phyloP scores from a whole-genome alignment of 2,888 invertebrate genomes.

The Noctuana brunneofusca region DNA sequence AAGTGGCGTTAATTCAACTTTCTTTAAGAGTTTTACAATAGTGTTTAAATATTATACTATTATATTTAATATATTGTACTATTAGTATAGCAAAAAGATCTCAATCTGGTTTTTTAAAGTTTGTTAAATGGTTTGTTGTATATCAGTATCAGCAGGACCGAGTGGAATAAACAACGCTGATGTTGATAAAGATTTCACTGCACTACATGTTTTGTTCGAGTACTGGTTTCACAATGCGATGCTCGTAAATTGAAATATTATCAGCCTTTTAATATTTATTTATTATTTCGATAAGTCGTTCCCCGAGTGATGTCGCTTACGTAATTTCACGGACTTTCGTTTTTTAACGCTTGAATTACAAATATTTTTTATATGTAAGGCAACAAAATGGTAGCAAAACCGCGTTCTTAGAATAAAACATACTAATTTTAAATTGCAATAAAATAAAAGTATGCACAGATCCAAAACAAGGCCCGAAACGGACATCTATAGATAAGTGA shows the following conservation, averaged over 20 bases:
- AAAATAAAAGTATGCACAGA: too few species aligned
- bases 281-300: slow-evolving; percentile 33
- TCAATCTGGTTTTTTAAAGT: too few species aligned
- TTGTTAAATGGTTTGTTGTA: too few species aligned
- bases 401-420: too few species aligned
- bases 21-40: too few species aligned
- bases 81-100: too few species aligned
- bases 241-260: slow-evolving; percentile 37
- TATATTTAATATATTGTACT: too few species aligned
- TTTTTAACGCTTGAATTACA: not conserved
- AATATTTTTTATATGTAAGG: not conserved
- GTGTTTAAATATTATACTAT: too few species aligned
- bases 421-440: too few species aligned
- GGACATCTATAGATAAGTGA: too few species aligned
- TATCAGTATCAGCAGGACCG: not conserved
- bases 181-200: slow-evolving; percentile 39
- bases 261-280: slow-evolving; percentile 33
- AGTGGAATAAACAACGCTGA: slow-evolving; percentile 15
- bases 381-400: not conserved
- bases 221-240: slow-evolving; percentile 40
- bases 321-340: slow-evolving; percentile 22
- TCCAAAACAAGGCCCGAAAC: too few species aligned
- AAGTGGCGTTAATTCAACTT: too few species aligned
- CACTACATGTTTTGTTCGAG: slow-evolving; percentile 37
- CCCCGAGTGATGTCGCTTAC: slow-evolving; percentile 26